Conservation (phyloP, 2,797 vertebrate species). For the Acrossocheilus fasciatus region DNA sequence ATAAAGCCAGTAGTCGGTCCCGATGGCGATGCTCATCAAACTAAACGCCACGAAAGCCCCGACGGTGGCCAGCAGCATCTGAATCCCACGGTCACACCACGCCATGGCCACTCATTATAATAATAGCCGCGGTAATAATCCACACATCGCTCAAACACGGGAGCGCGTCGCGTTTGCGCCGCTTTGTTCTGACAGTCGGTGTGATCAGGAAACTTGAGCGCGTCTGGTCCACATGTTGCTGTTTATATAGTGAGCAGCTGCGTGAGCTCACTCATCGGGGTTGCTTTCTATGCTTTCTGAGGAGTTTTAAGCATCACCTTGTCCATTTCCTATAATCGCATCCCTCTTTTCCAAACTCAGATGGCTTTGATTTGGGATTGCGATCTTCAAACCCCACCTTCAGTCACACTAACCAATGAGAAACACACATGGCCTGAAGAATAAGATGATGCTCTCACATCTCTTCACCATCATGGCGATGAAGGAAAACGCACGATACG, state of each 20-base stretch:
- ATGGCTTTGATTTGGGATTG: slow-evolving; percentile 56
- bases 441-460: slow-evolving; percentile 36
- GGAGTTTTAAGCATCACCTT: not conserved
- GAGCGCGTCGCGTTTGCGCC: slow-evolving; percentile 55
- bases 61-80: slow-evolving; percentile 93
- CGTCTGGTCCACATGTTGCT: slow-evolving; percentile 56
- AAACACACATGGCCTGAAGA: slow-evolving; percentile 58
- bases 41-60: slow-evolving; percentile 97
- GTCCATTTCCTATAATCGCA: slow-evolving; percentile 7
- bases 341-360: slow-evolving; percentile 61
- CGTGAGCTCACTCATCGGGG: too few relatives aligned
- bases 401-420: slow-evolving; percentile 72
- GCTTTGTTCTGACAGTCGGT: slow-evolving; percentile 53
- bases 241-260: not conserved
- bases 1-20: slow-evolving; percentile 98
- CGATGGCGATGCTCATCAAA: slow-evolving; percentile 97
- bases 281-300: slow-evolving; percentile 37
- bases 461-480: slow-evolving; percentile 31
- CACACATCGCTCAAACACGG: slow-evolving; percentile 56
- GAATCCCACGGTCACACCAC: slow-evolving; percentile 96
- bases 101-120: slow-evolving; percentile 93
- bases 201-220: slow-evolving; percentile 50
- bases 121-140: slow-evolving; percentile 58
- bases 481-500: not conserved
- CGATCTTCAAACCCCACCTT: slow-evolving; percentile 79